Conservation (phyloP, 2,888 invertebrate genomes). For the Eucera pruinosa region DNA sequence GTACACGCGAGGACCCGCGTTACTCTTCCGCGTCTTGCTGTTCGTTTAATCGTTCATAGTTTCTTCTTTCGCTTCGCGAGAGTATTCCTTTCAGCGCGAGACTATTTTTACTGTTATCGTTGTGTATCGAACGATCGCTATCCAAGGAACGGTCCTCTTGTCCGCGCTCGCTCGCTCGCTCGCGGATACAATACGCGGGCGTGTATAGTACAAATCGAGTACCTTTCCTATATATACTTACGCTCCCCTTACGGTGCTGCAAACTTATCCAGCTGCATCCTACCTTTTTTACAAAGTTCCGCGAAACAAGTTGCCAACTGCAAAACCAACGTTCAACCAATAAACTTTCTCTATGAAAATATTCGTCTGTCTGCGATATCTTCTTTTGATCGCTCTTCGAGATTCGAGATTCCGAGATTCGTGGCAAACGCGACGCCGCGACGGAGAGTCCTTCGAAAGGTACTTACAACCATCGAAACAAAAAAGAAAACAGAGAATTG, state of each 20-base stretch:
- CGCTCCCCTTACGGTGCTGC: constrained; percentile 43
- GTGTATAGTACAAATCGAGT: constrained; percentile 29
- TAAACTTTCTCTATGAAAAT: neutral
- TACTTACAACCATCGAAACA: constrained; percentile 1
- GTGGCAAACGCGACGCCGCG: neutral
- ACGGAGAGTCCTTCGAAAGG: neutral
- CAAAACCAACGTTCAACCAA: neutral
- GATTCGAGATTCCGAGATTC: neutral
- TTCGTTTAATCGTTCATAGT: neutral
- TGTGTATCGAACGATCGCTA: constrained; percentile 10
- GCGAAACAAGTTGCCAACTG: neutral
- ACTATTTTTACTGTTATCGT: neutral
- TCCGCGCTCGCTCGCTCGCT: constrained; percentile 29
- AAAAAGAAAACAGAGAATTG: neutral
- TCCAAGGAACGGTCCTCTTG: no score
- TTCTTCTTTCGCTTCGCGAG: neutral
- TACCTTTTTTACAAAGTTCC: constrained; percentile 1
- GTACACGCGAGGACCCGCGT: constrained; percentile 44
- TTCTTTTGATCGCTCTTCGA: neutral
- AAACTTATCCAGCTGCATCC: constrained; percentile 2
- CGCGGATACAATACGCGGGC: constrained; percentile 31
- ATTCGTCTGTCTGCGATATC: neutral
- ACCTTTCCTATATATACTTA: constrained; percentile 66
- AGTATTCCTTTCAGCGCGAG: no score
- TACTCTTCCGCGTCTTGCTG: neutral